A percentile compares a stretch with the other conserved stretches of the same genome.
Conservation (phyloP, 1,140 invertebrate genomes). For the Coboldia fuscipes region DNA sequence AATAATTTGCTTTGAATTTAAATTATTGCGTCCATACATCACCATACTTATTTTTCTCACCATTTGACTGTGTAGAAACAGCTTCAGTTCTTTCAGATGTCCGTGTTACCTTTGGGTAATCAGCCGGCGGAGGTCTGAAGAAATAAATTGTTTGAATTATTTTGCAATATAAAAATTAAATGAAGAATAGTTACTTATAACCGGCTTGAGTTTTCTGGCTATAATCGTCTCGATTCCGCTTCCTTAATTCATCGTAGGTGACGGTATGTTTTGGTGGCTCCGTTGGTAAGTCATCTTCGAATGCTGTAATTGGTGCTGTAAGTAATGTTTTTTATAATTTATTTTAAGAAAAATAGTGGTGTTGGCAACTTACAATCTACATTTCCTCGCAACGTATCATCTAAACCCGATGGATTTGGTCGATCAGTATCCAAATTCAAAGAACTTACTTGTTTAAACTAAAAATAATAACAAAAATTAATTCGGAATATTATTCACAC, state of each 20-base stretch:
- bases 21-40: slow-evolving; percentile 14
- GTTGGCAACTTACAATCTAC: slow-evolving; percentile 22
- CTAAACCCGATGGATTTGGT: slow-evolving; percentile 22
- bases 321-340: no score
- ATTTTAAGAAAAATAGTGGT: no score
- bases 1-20: slow-evolving; percentile 1
- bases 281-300: slow-evolving; percentile 12
- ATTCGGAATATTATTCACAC: slow-evolving; percentile 22
- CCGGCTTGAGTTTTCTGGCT: slow-evolving; percentile 17
- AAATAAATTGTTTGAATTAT: slow-evolving; percentile 6
- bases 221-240: slow-evolving; percentile 32
- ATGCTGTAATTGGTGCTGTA: no score
- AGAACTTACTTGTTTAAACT: slow-evolving; percentile 9
- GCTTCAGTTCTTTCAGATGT: slow-evolving; percentile 1
- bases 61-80: not conserved
- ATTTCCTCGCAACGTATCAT: slow-evolving; percentile 24
- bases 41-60: slow-evolving; percentile 15
- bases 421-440: slow-evolving; percentile 24
- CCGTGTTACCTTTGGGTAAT: slow-evolving; percentile 9
- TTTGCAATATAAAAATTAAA: not conserved
- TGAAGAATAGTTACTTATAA: not conserved
- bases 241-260: slow-evolving; percentile 33
- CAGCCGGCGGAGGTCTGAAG: slow-evolving; percentile 10
- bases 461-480: slow-evolving; percentile 6
- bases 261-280: slow-evolving; percentile 16